Base-by-base conservation (phyloP, 1,140 invertebrate species). In the Drosophila kikkawai region DNA sequence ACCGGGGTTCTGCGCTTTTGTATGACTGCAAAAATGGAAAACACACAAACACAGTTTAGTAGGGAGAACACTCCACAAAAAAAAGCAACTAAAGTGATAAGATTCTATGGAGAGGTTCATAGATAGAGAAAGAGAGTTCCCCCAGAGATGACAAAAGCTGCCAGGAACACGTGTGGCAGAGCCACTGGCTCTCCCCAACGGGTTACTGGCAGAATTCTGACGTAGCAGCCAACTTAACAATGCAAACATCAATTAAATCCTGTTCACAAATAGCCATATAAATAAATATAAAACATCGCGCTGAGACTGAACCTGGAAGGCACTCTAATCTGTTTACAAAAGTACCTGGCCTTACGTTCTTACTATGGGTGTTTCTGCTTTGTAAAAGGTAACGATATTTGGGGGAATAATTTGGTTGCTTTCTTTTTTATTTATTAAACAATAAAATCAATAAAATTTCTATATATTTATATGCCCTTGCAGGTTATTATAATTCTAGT, bases 1-100 rank as follows among this genome's bases (percentile, higher is more conserved):
- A 99, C 97, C 81, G 97, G 94, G 45, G 97, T 97, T 92, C 96
- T 97, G 92, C 96, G 95, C 93, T 97, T 97, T 93, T 97, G 95
- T 92, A 99, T 97, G 95, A 99, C 98, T 99, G 94, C 79, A 91
- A 92, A 78, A 67, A 77, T 74, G 51, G 50, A 66, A 66, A 68
- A 51, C 29, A 80, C 60, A 70, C 63, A 70, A 77, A 85, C 44
- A 79, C 55, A 50, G 65, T 66, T 86, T 87, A 83, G 78, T 65
- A 73, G 22, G 64, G 57, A 61, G 53, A 57, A 44, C 39, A 50
- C 64, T 57, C 34, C n/a, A 60, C 22, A 51, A 76, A 37, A 67
- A 67, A 53, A 44, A 73, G 22, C 36, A 55, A 56, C n/a, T 9
- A 53, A 39, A 44, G 34, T 80, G 83, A 87, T 87, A 88, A 87